Evolutionary conservation across 2,797 vertebrate species (phyloP).

Genomic region (Crocidura indochinensis): DNA sequence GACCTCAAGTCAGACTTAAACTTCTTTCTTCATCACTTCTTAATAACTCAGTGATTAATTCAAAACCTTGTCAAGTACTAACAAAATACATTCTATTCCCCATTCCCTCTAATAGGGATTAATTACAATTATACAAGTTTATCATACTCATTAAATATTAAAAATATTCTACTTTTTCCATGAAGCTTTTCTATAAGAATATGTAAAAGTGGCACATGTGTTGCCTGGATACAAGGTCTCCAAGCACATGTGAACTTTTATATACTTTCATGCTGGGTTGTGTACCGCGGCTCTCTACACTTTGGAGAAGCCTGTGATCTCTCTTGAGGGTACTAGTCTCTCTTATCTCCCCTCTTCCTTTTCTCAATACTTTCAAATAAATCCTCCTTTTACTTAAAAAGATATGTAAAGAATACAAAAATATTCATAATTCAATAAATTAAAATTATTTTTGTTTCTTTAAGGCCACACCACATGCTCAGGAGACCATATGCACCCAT

Average conservation of each 20-base stretch:
- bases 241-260: no score
- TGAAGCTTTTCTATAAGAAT: slow-evolving; percentile 24
- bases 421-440: slow-evolving; percentile 23
- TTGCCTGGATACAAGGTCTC: no score
- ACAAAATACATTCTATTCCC: slow-evolving; percentile 46
- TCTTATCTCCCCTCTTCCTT: no score
- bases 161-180: slow-evolving; percentile 57
- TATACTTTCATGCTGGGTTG: no score
- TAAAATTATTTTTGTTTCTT: background rate
- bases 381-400: no score
- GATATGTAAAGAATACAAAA: background rate
- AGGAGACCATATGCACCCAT: background rate
- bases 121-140: slow-evolving; percentile 3
- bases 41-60: slow-evolving; percentile 43
- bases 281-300: no score
- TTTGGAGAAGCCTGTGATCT: no score
- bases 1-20: background rate
- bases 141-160: slow-evolving; percentile 9
- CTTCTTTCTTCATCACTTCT: slow-evolving; percentile 50
- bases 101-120: background rate
- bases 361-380: no score
- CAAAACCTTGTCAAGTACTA: slow-evolving; percentile 32
- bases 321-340: no score
- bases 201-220: background rate
- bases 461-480: no score